Base-by-base conservation (phyloP, 2,113 vertebrate genomes). In the Hyaena hyaena region DNA sequence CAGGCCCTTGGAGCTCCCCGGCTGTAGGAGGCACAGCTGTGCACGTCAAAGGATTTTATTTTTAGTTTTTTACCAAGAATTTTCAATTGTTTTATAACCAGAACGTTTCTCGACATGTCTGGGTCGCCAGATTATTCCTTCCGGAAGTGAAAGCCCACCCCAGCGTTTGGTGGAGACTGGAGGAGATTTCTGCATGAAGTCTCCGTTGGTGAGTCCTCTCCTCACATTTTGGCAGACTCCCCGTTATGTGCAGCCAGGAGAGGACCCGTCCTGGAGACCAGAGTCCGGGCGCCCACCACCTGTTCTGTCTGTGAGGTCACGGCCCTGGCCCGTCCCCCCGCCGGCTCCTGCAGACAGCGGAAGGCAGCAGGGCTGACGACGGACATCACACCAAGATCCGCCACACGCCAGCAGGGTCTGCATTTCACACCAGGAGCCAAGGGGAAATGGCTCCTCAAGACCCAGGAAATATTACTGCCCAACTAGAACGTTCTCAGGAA, bases 241-340 rank as follows among this genome's bases (percentile, higher is more conserved):
- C 69, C 8, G 50, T 50, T 2, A 12, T 12, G 10, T 14, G 50
- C 12, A 50, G 50, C 10, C 10, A 50, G n/a, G 21, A 0, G 50
- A 1, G 28, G 24, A 10, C 10, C 9, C 7, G 66, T 10, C 0
- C 1, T 19, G 35, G 69, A 7, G 16, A 55, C 39, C 43, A 3
- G 8, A 10, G 55, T 23, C 7, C 4, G 33, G 35, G 58, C n/a
- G 26, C 31, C 2, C 0, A 1, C 2, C 6, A 2, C 24, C 6
- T 11, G 2, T 16, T 61, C 28, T 55, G 43, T 33, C 19, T 14
- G 11, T 12, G 35, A 11, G 69, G 17, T 10, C 55, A 5, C 3
- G 5, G 8, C 31, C 16, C 12, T 0, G 7, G n/a, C n/a, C 66
- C 55, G 11, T 2, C 4, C 53, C 55, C 55, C 50, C 33, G 2